These are phyloP conservation scores for Clarias pachynema DNA, from an alignment of 2,797 vertebrate genomes.

Conservation along the genomic window DNA sequence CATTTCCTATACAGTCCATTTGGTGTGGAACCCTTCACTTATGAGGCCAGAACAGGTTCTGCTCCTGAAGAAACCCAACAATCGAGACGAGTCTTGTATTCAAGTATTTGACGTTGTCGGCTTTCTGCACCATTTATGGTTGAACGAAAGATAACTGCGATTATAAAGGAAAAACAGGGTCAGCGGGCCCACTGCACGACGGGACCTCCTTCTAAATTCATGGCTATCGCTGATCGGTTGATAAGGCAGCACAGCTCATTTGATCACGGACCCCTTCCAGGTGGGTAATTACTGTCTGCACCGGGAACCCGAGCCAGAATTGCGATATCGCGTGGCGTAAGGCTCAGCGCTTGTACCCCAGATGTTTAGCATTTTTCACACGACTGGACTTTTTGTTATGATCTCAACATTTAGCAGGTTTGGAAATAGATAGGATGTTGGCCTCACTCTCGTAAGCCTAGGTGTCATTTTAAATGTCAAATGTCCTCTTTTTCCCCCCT, in stretches of 20 bases:
- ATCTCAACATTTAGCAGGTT: constrained; percentile 7
- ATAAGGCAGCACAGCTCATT: constrained; percentile 42
- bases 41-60: constrained; percentile 4
- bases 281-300: constrained; percentile 19
- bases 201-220: constrained; percentile 30
- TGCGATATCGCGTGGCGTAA: not conserved
- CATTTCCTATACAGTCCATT: constrained; percentile 21
- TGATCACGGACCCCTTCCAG: constrained; percentile 30
- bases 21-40: constrained; percentile 15
- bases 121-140: constrained; percentile 42
- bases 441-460: not conserved
- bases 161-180: constrained; percentile 13
- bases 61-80: not conserved
- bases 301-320: not conserved
- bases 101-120: constrained; percentile 22
- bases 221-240: constrained; percentile 38
- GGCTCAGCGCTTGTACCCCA: not conserved
- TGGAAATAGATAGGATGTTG: not conserved
- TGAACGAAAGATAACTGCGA: constrained; percentile 25
- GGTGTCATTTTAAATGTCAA: constrained; percentile 7
- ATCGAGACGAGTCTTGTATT: not conserved
- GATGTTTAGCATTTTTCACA: constrained; percentile 12
- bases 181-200: constrained; percentile 23
- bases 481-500: not conserved
- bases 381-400: constrained; percentile 11